These are phyloP conservation scores for Campoplex nolae DNA, from an alignment of 2,888 invertebrate species.

Conservation along the genomic window DNA sequence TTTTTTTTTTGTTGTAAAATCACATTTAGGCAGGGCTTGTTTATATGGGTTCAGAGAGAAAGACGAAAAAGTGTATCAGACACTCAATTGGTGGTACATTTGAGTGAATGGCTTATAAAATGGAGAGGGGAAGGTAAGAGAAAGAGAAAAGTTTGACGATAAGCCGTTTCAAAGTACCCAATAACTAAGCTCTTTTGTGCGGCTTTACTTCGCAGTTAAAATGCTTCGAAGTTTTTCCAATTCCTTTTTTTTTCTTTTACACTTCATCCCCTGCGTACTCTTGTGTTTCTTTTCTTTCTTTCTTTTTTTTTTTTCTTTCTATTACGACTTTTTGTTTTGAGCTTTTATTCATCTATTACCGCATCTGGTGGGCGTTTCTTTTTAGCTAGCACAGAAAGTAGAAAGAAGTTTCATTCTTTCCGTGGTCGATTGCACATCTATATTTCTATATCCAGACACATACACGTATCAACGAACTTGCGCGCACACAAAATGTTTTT, in stretches of 20 bases:
- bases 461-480: background rate
- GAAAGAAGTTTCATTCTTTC: constrained; percentile 48
- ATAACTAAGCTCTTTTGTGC: constrained; percentile 34
- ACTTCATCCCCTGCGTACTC: background rate
- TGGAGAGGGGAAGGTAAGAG: background rate
- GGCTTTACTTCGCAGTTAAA: constrained; percentile 33
- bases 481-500: constrained; percentile 21
- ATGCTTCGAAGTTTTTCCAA: background rate
- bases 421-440: constrained; percentile 40
- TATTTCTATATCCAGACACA: background rate
- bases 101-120: constrained; percentile 13
- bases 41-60: background rate
- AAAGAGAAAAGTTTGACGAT: constrained; percentile 49
- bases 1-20: background rate
- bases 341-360: constrained; percentile 27
- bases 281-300: background rate
- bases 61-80: constrained; percentile 1
- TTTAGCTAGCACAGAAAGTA: constrained; percentile 31
- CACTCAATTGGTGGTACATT: background rate
- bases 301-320: background rate
- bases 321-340: constrained; percentile 5
- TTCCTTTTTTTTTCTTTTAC: constrained; percentile 16
- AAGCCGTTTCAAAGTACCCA: constrained; percentile 38
- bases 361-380: constrained; percentile 37
- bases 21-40: background rate